Conservation (phyloP, 2,113 vertebrate species). For the Ageneiosus marmoratus region DNA sequence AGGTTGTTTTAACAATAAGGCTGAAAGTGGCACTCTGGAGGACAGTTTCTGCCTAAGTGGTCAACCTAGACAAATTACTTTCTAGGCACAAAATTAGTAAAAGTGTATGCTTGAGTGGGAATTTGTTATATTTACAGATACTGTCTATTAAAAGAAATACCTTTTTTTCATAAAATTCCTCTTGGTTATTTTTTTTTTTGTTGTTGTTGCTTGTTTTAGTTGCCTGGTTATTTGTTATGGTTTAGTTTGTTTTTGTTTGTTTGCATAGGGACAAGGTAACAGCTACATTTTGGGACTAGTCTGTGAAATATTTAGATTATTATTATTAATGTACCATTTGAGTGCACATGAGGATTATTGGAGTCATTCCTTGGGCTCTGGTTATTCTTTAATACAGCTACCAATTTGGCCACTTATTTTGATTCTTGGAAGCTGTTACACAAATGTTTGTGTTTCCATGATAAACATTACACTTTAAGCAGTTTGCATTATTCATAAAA, state of each 20-base stretch:
- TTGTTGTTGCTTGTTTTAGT: not conserved
- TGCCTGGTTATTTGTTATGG: not conserved
- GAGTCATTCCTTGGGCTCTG: slow-evolving; percentile 11
- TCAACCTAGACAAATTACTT: not conserved
- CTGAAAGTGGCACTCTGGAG: slow-evolving; percentile 26
- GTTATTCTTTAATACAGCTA: slow-evolving; percentile 38
- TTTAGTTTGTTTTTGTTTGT: not conserved
- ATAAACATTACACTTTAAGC: slow-evolving; percentile 20
- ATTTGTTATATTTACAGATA: not conserved
- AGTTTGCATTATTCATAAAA: slow-evolving; percentile 20
- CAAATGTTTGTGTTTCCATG: slow-evolving; percentile 29
- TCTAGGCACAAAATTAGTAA: not conserved
- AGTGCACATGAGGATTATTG: slow-evolving; percentile 24
- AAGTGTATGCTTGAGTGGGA: not conserved
- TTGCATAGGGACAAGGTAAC: not conserved
- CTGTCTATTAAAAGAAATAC: not conserved
- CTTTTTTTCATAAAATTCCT: not conserved
- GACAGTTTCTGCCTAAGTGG: not conserved
- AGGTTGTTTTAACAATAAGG: slow-evolving; percentile 13
- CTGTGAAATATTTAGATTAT: not conserved
- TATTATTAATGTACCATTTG: not conserved
- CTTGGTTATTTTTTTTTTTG: not conserved
- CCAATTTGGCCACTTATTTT: slow-evolving; percentile 18
- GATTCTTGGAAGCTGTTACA: slow-evolving; percentile 22
- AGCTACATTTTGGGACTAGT: not conserved